Conservation (phyloP, 2,113 vertebrate genomes). For the Phylloscopus trochiloides region DNA sequence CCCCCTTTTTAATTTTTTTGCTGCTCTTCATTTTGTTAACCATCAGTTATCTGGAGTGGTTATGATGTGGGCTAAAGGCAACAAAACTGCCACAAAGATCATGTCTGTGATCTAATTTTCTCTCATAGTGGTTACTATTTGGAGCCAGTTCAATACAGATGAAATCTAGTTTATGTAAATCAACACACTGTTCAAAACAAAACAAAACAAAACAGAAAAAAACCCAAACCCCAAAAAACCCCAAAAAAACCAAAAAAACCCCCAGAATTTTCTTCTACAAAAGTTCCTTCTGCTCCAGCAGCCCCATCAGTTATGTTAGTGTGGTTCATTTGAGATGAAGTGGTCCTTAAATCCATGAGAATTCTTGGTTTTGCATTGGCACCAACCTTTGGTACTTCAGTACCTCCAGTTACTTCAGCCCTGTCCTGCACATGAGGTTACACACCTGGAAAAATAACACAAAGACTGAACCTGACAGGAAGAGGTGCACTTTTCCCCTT, state of each 20-base stretch:
- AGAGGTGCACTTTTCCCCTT: background rate
- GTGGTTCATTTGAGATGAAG: background rate
- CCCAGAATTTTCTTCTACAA: background rate
- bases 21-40: background rate
- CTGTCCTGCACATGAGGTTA: background rate
- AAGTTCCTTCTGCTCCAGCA: background rate
- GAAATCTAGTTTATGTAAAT: background rate
- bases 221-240: background rate
- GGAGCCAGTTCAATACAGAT: background rate
- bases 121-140: background rate
- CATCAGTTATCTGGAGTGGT: background rate
- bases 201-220: no score
- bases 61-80: background rate
- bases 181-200: background rate
- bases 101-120: background rate
- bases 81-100: background rate
- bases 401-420: background rate
- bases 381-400: background rate
- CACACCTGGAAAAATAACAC: background rate
- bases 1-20: rapidly evolving
- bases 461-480: background rate
- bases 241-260: background rate
- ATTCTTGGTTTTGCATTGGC: background rate
- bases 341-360: background rate
- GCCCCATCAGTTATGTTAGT: no score